Evolutionary conservation across 2,797 vertebrate species (phyloP), one percentile per base, ranked within the genome.

Genomic region (Mionectes olivaceus): DNA sequence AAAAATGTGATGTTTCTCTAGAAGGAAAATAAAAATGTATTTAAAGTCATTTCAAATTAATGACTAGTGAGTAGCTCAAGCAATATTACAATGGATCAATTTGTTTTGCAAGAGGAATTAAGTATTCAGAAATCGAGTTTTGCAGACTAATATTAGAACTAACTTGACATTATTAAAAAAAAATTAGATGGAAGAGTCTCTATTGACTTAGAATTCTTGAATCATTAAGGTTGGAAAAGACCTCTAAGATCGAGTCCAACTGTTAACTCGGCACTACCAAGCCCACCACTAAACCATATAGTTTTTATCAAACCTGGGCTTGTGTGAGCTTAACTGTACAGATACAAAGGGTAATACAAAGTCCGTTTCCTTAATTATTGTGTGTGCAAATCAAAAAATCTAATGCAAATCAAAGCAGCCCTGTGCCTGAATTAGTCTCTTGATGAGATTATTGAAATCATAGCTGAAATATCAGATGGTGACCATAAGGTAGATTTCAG

Each of bases 241-340:
- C 10, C 8, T 47, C 65, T 21, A 46, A 78, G 39, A 71, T 4
- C 0, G 0, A 65, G 7, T 52, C 30, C 30, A 57, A 1, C 6
- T 59, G 33, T 65, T 78, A 90, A 32, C 39, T 7, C 44, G 71
- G 39, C 30, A 32, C 30, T 83, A 5, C 15, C 30, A 77, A 65
- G 21, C 7, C 52, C 12, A 57, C 28, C 30, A 35, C 33, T 52
- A 32, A 71, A 44, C 32, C 53, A 15, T 15, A 16, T 8, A 15
- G 24, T 49, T 76, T 78, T 47, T 67, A 39, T 44, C 28, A 83
- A 76, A 87, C 11, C 4, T 63, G 22, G 25, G n/a, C 23, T 55
- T 44, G 6, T 6, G 7, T 19, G 11, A 83, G 5, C 63, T 61
- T 64, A 47, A 25, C 28, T 44, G 21, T 33, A 57, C 24, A 89